A percentile compares a stretch with the other conserved stretches of the same genome.
phyloP scores from a whole-genome alignment of 2,888 invertebrate genomes.

The Epicampocera succincta region DNA sequence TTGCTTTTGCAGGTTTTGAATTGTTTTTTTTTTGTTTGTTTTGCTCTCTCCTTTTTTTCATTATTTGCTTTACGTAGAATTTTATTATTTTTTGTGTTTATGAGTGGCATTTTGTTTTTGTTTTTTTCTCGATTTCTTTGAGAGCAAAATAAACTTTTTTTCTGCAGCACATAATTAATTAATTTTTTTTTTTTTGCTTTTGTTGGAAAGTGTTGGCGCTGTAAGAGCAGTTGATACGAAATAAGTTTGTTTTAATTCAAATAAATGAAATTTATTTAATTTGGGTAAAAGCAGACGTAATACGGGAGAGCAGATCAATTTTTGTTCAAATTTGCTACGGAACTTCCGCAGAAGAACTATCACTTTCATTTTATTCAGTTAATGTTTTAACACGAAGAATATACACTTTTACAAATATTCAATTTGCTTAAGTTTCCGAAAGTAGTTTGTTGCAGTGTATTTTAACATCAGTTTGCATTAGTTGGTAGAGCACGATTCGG shows the following conservation, averaged over 20 bases:
- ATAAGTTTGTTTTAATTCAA: slow-evolving; percentile 25
- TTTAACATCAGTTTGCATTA: no score
- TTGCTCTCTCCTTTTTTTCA: neutral
- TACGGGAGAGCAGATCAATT: no score
- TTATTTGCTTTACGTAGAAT: slow-evolving; percentile 17
- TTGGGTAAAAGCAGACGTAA: slow-evolving; percentile 4
- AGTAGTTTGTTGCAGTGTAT: no score
- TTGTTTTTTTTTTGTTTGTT: neutral
- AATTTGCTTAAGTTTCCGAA: no score
- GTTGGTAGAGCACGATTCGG: no score
- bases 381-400: no score
- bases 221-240: slow-evolving; percentile 38
- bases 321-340: no score
- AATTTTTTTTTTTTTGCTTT: slow-evolving; percentile 20
- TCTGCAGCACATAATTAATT: slow-evolving; percentile 46
- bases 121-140: slow-evolving; percentile 24
- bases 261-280: neutral
- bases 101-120: slow-evolving; percentile 20
- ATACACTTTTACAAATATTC: no score
- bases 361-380: no score
- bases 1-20: slow-evolving; percentile 49
- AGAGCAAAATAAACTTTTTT: slow-evolving; percentile 32
- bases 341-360: no score
- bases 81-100: slow-evolving; percentile 40
- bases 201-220: slow-evolving; percentile 30